Percentiles rank a stretch among this genome's conserved stretches.
These are phyloP conservation scores for Tetramorium bicarinatum DNA, from an alignment of 2,888 invertebrate genomes.

Conservation along the genomic window DNA sequence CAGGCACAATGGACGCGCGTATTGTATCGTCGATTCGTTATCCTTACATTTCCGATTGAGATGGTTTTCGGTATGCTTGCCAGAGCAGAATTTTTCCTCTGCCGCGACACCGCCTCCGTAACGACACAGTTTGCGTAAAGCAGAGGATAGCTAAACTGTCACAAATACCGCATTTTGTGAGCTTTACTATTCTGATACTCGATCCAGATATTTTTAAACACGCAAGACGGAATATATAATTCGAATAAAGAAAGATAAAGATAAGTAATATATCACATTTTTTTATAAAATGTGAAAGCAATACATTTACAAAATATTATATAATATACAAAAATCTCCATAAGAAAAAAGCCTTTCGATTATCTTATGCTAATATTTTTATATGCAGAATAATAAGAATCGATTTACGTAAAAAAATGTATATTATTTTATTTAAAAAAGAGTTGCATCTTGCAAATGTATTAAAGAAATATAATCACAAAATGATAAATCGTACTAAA, in stretches of 20 bases:
- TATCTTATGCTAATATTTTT: not conserved
- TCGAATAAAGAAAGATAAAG: not conserved
- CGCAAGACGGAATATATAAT: not conserved
- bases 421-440: not conserved
- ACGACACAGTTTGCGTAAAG: slow-evolving; percentile 12
- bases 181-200: slow-evolving; percentile 11
- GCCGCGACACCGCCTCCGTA: not conserved
- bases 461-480: too few species aligned
- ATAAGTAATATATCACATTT: not conserved
- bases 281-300: not conserved
- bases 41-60: slow-evolving; percentile 55
- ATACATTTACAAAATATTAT: not conserved
- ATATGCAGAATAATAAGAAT: not conserved
- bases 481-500: too few species aligned
- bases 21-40: slow-evolving; percentile 61
- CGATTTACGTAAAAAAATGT: not conserved
- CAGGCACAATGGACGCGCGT: slow-evolving; percentile 48
- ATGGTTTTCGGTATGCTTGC: slow-evolving; percentile 54
- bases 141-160: slow-evolving; percentile 28
- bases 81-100: slow-evolving; percentile 37
- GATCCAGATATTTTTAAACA: not conserved
- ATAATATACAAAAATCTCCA: not conserved
- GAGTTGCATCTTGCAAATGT: not conserved
- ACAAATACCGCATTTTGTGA: slow-evolving; percentile 2
- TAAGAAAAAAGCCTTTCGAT: not conserved